These are phyloP conservation scores for Pluvialis apricaria DNA, from an alignment of 2,113 vertebrate genomes.

Conservation along the genomic window DNA sequence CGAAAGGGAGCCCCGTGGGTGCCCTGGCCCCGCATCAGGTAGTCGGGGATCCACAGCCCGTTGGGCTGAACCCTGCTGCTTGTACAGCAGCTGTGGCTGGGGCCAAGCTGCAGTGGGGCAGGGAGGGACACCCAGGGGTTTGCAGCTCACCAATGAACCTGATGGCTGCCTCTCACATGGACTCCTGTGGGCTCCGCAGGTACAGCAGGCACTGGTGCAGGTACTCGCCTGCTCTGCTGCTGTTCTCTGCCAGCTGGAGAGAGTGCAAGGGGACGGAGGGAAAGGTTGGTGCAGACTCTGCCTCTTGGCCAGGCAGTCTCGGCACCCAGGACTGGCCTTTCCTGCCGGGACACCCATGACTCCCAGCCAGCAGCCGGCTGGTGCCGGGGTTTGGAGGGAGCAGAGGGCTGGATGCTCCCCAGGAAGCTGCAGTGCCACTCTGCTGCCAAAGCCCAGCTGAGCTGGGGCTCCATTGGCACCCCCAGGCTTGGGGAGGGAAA, in stretches of 20 bases:
- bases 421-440: neutral
- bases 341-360: neutral
- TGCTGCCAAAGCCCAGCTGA: neutral
- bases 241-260: neutral
- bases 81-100: too few relatives aligned
- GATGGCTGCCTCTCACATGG: neutral
- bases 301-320: neutral
- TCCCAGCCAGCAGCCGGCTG: neutral
- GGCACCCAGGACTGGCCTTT: neutral
- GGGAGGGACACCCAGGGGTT: fast-evolving
- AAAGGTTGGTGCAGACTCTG: neutral
- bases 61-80: neutral
- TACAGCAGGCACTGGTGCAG: neutral
- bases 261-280: neutral
- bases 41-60: neutral
- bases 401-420: neutral
- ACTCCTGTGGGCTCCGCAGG: neutral
- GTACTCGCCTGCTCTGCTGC: neutral
- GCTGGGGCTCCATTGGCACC: neutral
- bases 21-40: too few relatives aligned
- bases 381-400: neutral
- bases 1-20: too few relatives aligned
- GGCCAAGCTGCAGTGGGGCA: neutral
- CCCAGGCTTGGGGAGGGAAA: fast-evolving
- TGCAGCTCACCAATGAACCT: neutral